Conservation (phyloP, 1,140 invertebrate genomes). For the Zophobas atratus region DNA sequence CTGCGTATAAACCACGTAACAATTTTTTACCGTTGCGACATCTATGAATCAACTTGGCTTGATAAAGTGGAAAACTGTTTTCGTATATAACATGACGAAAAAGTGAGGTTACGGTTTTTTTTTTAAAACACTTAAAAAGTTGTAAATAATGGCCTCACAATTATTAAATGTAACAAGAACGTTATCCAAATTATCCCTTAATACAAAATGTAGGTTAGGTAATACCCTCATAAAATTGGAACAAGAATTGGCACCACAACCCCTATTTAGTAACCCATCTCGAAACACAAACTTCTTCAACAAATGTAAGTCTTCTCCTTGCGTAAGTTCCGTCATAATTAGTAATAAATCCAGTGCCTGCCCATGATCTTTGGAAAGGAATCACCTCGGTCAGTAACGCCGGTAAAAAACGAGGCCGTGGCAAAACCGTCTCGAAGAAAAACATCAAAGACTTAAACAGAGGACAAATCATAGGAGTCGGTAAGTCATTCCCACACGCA, state of each 20-base stretch:
- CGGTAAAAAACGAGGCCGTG: conserved; percentile 94
- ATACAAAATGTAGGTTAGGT: conserved; percentile 53
- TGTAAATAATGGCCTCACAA: conserved; percentile 58
- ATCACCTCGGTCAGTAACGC: conserved; percentile 96
- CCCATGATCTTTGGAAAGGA: conserved; percentile 92
- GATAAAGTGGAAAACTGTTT: too few relatives aligned
- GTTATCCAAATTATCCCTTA: conserved; percentile 64
- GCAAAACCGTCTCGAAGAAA: conserved; percentile 82
- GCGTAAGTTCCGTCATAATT: background rate
- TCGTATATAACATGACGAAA: background rate
- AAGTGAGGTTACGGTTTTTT: conserved; percentile 25
- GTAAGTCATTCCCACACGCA: conserved; percentile 67
- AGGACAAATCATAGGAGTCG: conserved; percentile 91
- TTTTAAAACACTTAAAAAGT: conserved; percentile 1
- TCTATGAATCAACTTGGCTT: too few relatives aligned
- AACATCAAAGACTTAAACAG: conserved; percentile 88
- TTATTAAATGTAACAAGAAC: conserved; percentile 63
- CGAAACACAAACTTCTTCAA: conserved; percentile 71
- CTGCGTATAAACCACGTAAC: too few relatives aligned
- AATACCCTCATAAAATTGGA: conserved; percentile 49
- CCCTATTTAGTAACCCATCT: conserved; percentile 55
- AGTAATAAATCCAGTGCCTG: conserved; percentile 75
- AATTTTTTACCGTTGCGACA: too few relatives aligned
- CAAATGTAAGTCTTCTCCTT: conserved; percentile 66
- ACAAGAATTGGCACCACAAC: conserved; percentile 36